Percentiles rank a stretch among this genome's conserved stretches.
Evolutionary conservation across 2,797 vertebrate species (phyloP).

Genomic region (Buphagus erythrorhynchus): DNA sequence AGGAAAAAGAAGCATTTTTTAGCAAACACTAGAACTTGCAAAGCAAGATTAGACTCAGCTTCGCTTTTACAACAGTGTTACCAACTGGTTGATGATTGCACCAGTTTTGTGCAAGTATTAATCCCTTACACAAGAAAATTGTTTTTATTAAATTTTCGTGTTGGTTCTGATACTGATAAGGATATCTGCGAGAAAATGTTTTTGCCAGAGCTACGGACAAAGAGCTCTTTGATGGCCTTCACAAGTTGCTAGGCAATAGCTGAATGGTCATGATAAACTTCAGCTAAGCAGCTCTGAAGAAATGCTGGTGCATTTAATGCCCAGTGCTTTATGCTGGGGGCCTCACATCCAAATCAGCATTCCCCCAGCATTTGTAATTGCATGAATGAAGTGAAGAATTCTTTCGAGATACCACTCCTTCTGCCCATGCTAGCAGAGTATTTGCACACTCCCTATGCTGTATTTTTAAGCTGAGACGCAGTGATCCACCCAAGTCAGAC

Average conservation of each 20-base stretch:
- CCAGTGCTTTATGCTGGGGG: slow-evolving; percentile 67
- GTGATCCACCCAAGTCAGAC: background rate
- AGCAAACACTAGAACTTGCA: background rate
- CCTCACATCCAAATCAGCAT: slow-evolving; percentile 79
- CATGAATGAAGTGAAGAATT: slow-evolving; percentile 63
- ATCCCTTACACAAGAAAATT: slow-evolving; percentile 10
- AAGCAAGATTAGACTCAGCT: background rate
- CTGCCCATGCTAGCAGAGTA: background rate
- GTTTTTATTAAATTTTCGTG: slow-evolving; percentile 60
- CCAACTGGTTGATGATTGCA: background rate
- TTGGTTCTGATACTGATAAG: slow-evolving; percentile 79
- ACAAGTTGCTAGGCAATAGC: slow-evolving; percentile 88
- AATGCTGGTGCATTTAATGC: slow-evolving; percentile 81
- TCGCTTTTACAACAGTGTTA: background rate
- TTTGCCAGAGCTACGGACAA: slow-evolving; percentile 83
- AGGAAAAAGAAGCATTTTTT: background rate
- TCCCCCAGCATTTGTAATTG: slow-evolving; percentile 69
- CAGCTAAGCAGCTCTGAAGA: slow-evolving; percentile 83
- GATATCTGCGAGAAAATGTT: slow-evolving; percentile 74
- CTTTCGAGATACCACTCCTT: background rate
- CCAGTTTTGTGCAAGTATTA: background rate
- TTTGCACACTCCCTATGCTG: background rate
- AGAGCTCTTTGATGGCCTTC: slow-evolving; percentile 84
- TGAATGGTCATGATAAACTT: slow-evolving; percentile 86
- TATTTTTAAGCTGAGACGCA: background rate